These are phyloP conservation scores for Lasioglossum zephyrum DNA, from an alignment of 2,888 invertebrate genomes.

Conservation along the genomic window DNA sequence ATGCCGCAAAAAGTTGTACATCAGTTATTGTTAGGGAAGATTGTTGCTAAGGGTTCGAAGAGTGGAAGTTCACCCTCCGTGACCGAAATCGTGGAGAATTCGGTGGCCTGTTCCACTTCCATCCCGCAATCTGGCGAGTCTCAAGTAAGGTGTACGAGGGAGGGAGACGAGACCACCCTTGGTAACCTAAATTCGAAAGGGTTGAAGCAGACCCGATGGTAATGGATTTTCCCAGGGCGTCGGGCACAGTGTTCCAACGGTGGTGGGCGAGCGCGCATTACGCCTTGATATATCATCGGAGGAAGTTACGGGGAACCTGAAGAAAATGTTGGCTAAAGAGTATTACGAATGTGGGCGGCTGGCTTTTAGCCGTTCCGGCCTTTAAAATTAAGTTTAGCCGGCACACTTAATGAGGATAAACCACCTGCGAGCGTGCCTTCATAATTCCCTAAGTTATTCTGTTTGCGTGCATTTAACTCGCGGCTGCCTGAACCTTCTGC, in stretches of 20 bases:
- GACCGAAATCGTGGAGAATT: constrained; percentile 15
- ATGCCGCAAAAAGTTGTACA: background rate
- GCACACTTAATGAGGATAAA: constrained; percentile 83
- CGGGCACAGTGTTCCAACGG: constrained; percentile 21
- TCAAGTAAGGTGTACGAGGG: background rate
- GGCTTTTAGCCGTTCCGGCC: constrained; percentile 66
- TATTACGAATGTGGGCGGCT: constrained; percentile 53
- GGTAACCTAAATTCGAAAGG: constrained; percentile 28
- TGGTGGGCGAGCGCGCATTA: constrained; percentile 33
- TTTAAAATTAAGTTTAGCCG: constrained; percentile 79
- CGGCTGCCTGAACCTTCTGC: constrained; percentile 39
- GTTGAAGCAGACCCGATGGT: constrained; percentile 35
- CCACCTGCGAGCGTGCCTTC: constrained; percentile 83
- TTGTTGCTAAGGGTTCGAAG: background rate
- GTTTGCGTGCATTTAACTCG: constrained; percentile 78
- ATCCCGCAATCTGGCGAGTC: constrained; percentile 13
- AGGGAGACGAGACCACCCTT: constrained; percentile 15
- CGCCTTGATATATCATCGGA: constrained; percentile 51
- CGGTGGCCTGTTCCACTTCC: constrained; percentile 10
- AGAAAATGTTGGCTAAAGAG: constrained; percentile 53
- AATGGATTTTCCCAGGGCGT: constrained; percentile 49
- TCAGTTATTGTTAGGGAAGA: background rate
- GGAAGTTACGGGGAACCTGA: constrained; percentile 46
- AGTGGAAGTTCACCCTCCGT: background rate
- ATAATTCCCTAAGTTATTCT: constrained; percentile 83